Conservation (phyloP, 1,140 invertebrate genomes). For the Diorhabda elongata region DNA sequence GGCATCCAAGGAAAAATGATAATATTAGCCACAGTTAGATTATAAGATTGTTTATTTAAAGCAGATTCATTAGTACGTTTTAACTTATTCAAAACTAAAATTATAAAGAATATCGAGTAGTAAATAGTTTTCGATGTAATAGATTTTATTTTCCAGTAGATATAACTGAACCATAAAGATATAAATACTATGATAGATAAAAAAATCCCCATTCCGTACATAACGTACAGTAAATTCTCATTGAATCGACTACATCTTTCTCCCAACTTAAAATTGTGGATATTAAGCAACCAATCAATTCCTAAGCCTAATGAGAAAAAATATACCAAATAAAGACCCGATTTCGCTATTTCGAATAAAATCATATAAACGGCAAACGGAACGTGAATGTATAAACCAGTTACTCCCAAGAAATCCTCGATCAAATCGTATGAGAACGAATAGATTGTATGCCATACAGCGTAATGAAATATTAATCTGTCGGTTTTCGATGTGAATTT, state of each 20-base stretch:
- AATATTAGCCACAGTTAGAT: background rate
- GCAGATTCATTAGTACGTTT: no score
- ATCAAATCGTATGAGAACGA: background rate
- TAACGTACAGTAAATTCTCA: background rate
- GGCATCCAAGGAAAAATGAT: background rate
- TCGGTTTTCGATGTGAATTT: background rate
- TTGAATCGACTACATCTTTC: background rate
- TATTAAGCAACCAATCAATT: background rate
- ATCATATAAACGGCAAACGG: background rate
- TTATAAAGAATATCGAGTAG: no score
- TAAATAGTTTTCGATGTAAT: no score
- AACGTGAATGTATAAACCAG: background rate
- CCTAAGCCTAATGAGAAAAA: conserved; percentile 7
- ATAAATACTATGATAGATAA: background rate
- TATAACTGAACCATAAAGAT: no score
- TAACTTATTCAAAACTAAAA: no score
- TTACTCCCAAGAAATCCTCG: background rate
- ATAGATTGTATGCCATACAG: background rate
- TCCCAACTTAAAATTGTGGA: background rate
- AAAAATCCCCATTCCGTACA: background rate
- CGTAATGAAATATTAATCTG: conserved; percentile 6
- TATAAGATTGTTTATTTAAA: background rate
- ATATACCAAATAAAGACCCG: background rate
- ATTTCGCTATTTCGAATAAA: background rate
- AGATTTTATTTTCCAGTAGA: no score